Base-by-base conservation (phyloP, 2,113 vertebrate species). In the Cyphomyrus plagiostoma region DNA sequence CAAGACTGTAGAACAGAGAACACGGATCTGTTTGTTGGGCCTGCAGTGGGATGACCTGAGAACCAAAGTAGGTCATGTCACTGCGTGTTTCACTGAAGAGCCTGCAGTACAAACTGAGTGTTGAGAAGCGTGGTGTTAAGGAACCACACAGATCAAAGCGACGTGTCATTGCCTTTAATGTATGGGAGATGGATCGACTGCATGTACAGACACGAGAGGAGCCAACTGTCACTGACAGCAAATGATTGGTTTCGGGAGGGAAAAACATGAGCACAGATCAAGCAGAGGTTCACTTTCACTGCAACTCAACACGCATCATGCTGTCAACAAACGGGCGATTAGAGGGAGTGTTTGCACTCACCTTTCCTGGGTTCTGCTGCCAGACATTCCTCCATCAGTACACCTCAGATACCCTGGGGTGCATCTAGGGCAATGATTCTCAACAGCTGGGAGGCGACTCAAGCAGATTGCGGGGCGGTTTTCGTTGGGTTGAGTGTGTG, bases 311-410 rank as follows among this genome's bases (percentile, higher is more conserved):
- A 17, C 50, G 3, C 85, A 42, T 87, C 85, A 90, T 50, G 3
- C 93, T 83, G 92, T 91, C 92, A 90, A 92, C 92, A 89, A 92
- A 77, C 74, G 35, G 89, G 46, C 26, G 42, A 87, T 92, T 86
- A 91, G 91, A 93, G 91, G 89, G 90, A 92, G 21, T 23, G 17
- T 23, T 21, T n/a, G 21, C 19, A 3, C 82, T 48, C 45, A 48
- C 42, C 39, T 83, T 46, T 9, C 15, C 19, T 9, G 13, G 80
- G 7, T 2, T 48, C 80, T 10, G 45, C 23, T 48, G 19, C 45
- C 82, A 48, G 19, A 48, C 23, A 11, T 46, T n/a, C 23, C 42
- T 84, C 35, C 82, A n/a, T 48, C 82, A 7, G 21, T 13, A 48
- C 3, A 19, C 21, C 45, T 84, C 45, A 9, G 9, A 48, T 7